These are phyloP conservation scores for Cebuella pygmaea DNA, from an alignment of 2,797 vertebrate species.

Conservation along the genomic window DNA sequence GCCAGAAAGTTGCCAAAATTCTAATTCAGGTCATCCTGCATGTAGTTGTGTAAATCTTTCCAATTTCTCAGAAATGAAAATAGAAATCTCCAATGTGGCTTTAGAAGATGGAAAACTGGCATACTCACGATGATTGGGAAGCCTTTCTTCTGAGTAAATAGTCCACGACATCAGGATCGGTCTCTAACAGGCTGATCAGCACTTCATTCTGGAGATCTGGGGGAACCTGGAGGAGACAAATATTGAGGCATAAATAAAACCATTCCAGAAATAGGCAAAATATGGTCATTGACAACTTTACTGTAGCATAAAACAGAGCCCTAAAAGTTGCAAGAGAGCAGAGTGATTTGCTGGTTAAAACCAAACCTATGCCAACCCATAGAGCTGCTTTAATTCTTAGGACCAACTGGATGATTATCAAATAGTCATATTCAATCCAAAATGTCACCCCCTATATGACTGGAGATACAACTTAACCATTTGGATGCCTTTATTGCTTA, in stretches of 20 bases:
- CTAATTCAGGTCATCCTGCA: not conserved
- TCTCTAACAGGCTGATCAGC: slow-evolving; percentile 94
- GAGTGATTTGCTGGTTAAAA: not conserved
- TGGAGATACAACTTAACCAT: not conserved
- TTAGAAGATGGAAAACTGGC: slow-evolving; percentile 62
- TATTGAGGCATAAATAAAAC: not conserved
- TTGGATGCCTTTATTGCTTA: not conserved
- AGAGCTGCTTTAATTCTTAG: not conserved
- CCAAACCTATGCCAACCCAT: not conserved
- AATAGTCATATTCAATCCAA: not conserved
- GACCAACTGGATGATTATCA: not conserved
- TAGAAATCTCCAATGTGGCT: slow-evolving; percentile 66
- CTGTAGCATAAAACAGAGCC: not conserved
- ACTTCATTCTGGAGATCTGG: slow-evolving; percentile 98
- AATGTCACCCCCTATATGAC: not conserved
- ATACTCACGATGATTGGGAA: slow-evolving; percentile 94
- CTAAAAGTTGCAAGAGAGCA: not conserved
- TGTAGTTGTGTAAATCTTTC: slow-evolving; percentile 58
- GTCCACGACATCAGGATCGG: slow-evolving; percentile 97
- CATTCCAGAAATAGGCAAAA: not conserved
- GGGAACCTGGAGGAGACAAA: slow-evolving; percentile 88
- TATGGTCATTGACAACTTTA: not conserved
- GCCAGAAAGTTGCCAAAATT: slow-evolving; percentile 8
- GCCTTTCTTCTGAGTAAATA: slow-evolving; percentile 95
- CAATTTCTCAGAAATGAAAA: slow-evolving; percentile 77